These are phyloP conservation scores for Charadrius vociferus DNA, from an alignment of 2,113 vertebrate genomes.

Conservation along the genomic window DNA sequence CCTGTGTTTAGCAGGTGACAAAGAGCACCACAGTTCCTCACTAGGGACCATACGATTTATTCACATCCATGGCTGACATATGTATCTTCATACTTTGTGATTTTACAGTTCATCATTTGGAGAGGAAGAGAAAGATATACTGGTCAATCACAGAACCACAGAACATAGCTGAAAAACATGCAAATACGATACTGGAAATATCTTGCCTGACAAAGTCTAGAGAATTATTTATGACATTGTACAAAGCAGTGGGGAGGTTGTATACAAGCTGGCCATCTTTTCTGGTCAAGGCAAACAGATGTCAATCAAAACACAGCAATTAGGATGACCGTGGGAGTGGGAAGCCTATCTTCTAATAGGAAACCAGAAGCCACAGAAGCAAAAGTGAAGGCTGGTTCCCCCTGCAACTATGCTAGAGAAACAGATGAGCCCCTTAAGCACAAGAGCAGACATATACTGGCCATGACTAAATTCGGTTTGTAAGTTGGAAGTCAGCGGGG, in stretches of 20 bases:
- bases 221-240: not conserved
- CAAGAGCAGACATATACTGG: not conserved
- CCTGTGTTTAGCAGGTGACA: not conserved
- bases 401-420: not conserved
- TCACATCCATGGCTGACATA: not conserved
- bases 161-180: not conserved
- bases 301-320: not conserved
- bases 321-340: not conserved
- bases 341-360: not conserved
- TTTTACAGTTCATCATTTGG: not conserved
- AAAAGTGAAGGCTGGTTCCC: not conserved
- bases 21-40: not conserved
- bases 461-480: not conserved
- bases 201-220: not conserved
- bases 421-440: not conserved
- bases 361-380: not conserved
- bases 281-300: not conserved
- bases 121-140: not conserved
- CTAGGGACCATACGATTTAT: not conserved
- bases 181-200: not conserved
- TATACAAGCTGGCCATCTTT: not conserved
- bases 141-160: not conserved
- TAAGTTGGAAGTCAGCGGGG: accelerated
- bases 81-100: not conserved
- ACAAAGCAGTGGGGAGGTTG: not conserved